Evolutionary conservation across 1,140 invertebrate genomes (phyloP), one percentile per base, ranked within the genome.

Genomic region (Drosophila sechellia): DNA sequence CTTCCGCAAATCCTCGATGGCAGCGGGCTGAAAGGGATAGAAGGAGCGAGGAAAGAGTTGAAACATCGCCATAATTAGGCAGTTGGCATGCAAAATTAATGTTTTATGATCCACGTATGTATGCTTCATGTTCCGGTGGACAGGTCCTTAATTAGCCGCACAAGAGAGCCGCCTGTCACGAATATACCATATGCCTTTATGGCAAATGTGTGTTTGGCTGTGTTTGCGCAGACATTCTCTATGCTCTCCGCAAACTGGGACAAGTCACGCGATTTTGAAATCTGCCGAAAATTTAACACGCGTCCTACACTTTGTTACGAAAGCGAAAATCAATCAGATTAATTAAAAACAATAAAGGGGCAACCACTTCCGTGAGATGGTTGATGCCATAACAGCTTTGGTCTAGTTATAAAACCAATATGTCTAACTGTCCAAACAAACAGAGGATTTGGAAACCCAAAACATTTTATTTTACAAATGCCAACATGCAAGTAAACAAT

Each of bases 1-100:
- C 93, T 96, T 94, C 59, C 96, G 94, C 45, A 97, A 93, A 68
- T 96, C 95, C 76, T 95, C 95, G 60, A 97, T 94, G 72, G 95
- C 95, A 60, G 96, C 96, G 53, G 96, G 96, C 96, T 97, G 93
- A 11, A 84, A 63, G 31, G 40, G 35, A 39, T 15, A 13, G 4
- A 20, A 27, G 22, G 2, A 31, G 22, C 3, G 25, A 12, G 48
- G 48, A 25, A 35, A 45, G 39, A 43, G 52, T 56, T 64, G 48
- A 52, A 57, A 63, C 69, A 65, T 83, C 37, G 59, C 15, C 43
- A 68, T 86, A 81, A 87, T 79, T 87, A 70, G 77, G 64, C 83
- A 68, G 80, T 83, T 83, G 75, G 77, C 84, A 89, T 87, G 83
- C 83, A 74, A 79, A 86, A 76, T 59, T 66, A 37, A 48, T 46